Base-by-base conservation (phyloP, 2,797 vertebrate species). In the Scomberomorus guttatus region DNA sequence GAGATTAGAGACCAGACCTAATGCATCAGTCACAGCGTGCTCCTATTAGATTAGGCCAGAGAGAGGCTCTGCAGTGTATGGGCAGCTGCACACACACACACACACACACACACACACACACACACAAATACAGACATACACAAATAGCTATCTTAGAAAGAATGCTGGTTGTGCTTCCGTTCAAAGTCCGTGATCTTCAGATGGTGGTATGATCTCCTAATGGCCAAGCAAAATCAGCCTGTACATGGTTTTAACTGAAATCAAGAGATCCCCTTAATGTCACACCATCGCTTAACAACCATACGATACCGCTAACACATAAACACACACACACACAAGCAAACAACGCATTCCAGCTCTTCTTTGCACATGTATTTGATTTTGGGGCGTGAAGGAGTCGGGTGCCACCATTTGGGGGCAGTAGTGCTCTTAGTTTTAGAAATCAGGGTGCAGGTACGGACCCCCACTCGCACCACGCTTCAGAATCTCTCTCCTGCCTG, bases 21-120 rank as follows among this genome's bases (percentile, higher is more conserved):
- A 95, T 94, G 93, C 92, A 94, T 94, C 92, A 92, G 93, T 94
- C 92, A 93, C 93, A 95, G 91, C 82, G 72, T 90, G 89, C 90
- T 89, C 90, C 94, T 91, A 95, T 95, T 95, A 93, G 93, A 96
- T 95, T 96, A 95, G 85, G 85, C 89, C 86, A 79, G 91, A 93
- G 85, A 90, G 86, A 90, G 75, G 87, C 89, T 90, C 87, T 93
- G 86, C 87, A 91, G 86, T 79, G 88, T 75, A 90, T 78, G 83
- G 75, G 81, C 89, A 85, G 88, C 80, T 72, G 48, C 85, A 66
- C 86, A 78, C 67, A 77, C 65, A 75, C 69, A 79, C 80, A 72
- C 62, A 42, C 66, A 72, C 74, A 72, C 34, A 42, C 64, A 79
- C 66, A 61, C 62, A 72, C 25, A 76, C 68, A 61, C 61, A 69